Base-by-base conservation (phyloP, 2,797 vertebrate species). In the Picus viridis region DNA sequence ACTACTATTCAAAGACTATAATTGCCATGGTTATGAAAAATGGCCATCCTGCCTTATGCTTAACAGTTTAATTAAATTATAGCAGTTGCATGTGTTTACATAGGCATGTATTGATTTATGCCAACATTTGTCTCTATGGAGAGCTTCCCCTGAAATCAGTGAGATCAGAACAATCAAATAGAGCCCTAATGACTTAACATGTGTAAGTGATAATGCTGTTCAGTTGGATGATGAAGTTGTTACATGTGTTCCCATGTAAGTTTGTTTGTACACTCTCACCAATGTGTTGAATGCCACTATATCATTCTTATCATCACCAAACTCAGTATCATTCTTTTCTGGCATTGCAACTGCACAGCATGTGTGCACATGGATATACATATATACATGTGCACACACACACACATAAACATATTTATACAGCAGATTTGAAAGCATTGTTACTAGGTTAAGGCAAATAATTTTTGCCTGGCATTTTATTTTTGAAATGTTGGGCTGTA, bases 381-480 rank as follows among this genome's bases (percentile, higher is more conserved):
- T 20, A 2, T 16, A 54, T 45, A 69, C 45, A 0, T 34, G 16
- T 39, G 9, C 15, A 16, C 16, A 79, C 23, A 81, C 29, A 79
- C 18, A 49, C 67, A 36, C 2, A 16, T 2, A 56, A 69, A 62
- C 16, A 30, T 73, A 70, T 86, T 72, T 49, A 62, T 45, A 20
- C n/a, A 39, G 27, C 20, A 78, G 65, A 54, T 62, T 58, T 71
- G 69, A 57, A 89, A 59, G 47, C 7, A 16, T 54, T 90, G 93
- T 67, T 61, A 30, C 57, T 81, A 72, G 54, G 57, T 76, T 64
- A 79, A 89, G 84, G 83, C 51, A 86, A 85, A 89, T 74, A 68
- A 39, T 74, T 95, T 92, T 91, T 86, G 20, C 86, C 80, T 93
- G 83, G 63, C 34, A 72, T 92, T 95, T 95, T 75, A 54, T 70